Conservation (phyloP, 1,140 invertebrate genomes). For the Tenebrio molitor region DNA sequence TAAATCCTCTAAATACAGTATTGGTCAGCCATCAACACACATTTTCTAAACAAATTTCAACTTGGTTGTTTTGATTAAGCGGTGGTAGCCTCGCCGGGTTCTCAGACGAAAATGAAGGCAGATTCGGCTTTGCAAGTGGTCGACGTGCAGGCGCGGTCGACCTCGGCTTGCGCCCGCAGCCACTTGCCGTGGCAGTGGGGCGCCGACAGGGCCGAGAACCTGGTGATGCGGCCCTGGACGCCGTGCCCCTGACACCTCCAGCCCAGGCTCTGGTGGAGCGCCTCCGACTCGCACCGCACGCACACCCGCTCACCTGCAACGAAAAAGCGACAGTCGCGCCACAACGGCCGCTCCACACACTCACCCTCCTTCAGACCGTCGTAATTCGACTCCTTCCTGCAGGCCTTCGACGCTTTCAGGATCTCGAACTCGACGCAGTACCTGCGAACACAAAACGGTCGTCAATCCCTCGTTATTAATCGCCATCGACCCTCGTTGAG, state of each 20-base stretch:
- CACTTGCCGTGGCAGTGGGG: slow-evolving; percentile 88
- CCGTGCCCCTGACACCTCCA: slow-evolving; percentile 87
- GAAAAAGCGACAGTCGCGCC: slow-evolving; percentile 12
- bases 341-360: slow-evolving; percentile 7
- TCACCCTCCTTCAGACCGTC: slow-evolving; percentile 81
- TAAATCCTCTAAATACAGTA: slow-evolving; percentile 35
- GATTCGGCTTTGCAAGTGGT: slow-evolving; percentile 71
- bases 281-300: slow-evolving; percentile 82
- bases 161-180: slow-evolving; percentile 75
- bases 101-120: slow-evolving; percentile 78
- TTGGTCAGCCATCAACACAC: slow-evolving; percentile 39
- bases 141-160: slow-evolving; percentile 69
- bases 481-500: too few species aligned
- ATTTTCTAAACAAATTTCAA: slow-evolving; percentile 12
- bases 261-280: slow-evolving; percentile 77
- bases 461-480: too few species aligned
- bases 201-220: slow-evolving; percentile 82
- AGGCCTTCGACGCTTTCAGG: slow-evolving; percentile 83
- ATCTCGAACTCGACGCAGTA: slow-evolving; percentile 88
- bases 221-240: slow-evolving; percentile 77
- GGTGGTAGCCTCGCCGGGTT: neutral
- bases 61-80: slow-evolving; percentile 13
- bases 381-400: slow-evolving; percentile 79
- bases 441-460: slow-evolving; percentile 67
- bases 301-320: slow-evolving; percentile 79